Base-by-base conservation (phyloP, 1,140 invertebrate species). In the Diorhabda carinulata region DNA sequence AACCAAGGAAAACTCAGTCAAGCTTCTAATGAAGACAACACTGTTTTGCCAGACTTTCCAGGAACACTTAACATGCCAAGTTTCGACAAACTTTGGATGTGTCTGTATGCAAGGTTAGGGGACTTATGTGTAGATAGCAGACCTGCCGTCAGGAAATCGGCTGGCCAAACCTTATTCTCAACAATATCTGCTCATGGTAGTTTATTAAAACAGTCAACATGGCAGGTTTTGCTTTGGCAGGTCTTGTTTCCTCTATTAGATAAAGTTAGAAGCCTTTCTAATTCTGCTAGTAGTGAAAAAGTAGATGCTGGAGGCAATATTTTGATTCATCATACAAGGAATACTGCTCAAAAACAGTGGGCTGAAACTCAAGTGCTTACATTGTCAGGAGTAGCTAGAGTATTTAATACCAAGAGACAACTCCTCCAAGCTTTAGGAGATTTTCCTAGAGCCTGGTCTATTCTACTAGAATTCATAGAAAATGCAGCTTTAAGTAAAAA, bases 271-370 rank as follows among this genome's bases (percentile, higher is more conserved):
- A 92, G 89, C 72, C 86, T 95, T 44, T 98, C 95, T 7, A 94
- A 91, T 78, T 92, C 91, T 58, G 97, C 97, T 2, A 98, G 96
- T 71, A 95, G 89, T 68, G 94, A 97, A 79, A 96, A 97, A 83
- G 94, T 97, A 43, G 93, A 97, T 77, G 90, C 91, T 2, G 92
- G 92, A 60, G 93, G 93, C 58, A 97, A 97, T 78, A 97, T 99
- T 74, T 85, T 99, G 0, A 98, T 99, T 74, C 98, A 99, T 83
- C 98, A 99, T 82, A 97, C 96, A 0, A 87, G 98, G 73, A 98
- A 99, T 81, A 99, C 98, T 0, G 96, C 97, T 10, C 95, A 98
- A 79, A 99, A 99, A 78, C 98, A 99, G 80, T 99, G 98, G 98
- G 96, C 97, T 5, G 98, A 99, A 83, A 99, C 98, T 4, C 93